Base-by-base conservation (phyloP, 2,888 invertebrate genomes). In the Callyntrura guangdongensis region DNA sequence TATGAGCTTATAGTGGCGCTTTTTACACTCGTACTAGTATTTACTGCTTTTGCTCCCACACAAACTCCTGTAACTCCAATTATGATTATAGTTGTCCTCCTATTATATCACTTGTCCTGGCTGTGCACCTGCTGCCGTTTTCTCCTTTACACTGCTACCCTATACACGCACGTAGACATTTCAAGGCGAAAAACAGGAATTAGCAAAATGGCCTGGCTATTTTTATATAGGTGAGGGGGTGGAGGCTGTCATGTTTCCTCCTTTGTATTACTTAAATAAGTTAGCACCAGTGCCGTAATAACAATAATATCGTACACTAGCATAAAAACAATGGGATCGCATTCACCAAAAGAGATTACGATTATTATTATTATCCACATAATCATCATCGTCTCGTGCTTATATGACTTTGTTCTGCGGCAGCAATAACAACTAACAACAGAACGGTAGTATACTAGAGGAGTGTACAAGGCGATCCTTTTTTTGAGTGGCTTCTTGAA, bases 321-420 rank as follows among this genome's bases (percentile, higher is more conserved):
- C 79, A 79, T 79, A 79, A 79, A 74, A 79, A 79, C 79, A 79
- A 79, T 79, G 56, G 59, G 79, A 79, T 79, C 79, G 56, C 25
- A 56, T 56, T 47, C 36, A 77, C 77, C 9, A 77, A 74, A 47
- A 74, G 22, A 9, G 72, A 72, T 72, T 47, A 72, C 14, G 36
- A 27, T 36, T 36, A 69, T 74, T 74, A 74, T 49, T 49, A 12
- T 20, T n/a, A 61, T 36, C 36, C 2, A 4, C 36, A 36, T 36
- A 2, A 36, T 36, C 36, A 6, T 36, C 36, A 6, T 36, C 53
- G n/a, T 53, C 14, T 12, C 53, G 2, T 53, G 14, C 53, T 53
- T 14, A 9, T 45, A 69, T 69, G 45, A 45, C 12, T 45, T 22
- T 69, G 69, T 45, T 69, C 36, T 36, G 36, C 36, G 36, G 36